These are phyloP conservation scores for Hypena proboscidalis DNA, from an alignment of 2,888 invertebrate species.

Conservation along the genomic window DNA sequence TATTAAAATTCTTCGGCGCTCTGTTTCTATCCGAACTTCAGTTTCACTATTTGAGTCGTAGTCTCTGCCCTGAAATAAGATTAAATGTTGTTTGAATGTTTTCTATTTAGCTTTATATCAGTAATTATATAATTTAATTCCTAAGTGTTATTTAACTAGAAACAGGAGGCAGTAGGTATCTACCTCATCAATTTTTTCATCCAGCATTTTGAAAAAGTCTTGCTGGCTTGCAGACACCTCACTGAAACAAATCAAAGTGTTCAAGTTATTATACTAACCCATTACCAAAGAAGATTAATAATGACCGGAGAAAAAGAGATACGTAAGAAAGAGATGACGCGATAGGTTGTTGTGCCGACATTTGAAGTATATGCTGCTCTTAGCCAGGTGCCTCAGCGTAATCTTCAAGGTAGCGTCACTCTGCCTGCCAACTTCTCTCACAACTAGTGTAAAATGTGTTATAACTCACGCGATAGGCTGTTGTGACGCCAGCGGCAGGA, in stretches of 20 bases:
- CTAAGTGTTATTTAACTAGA: neutral
- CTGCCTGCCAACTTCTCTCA: too few relatives aligned
- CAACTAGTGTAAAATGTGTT: too few relatives aligned
- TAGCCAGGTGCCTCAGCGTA: too few relatives aligned
- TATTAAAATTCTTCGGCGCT: constrained; percentile 88
- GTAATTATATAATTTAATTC: neutral
- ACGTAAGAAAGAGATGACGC: too few relatives aligned
- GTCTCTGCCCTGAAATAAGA: constrained; percentile 88
- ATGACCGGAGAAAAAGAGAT: too few relatives aligned
- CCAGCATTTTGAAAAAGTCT: constrained; percentile 97
- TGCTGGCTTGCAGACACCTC: constrained; percentile 95
- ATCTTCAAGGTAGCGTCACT: too few relatives aligned
- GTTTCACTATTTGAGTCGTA: constrained; percentile 92
- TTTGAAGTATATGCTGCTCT: too few relatives aligned
- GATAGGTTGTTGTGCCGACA: too few relatives aligned
- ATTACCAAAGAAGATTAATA: too few relatives aligned
- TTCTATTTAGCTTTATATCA: neutral
- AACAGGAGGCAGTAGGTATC: neutral
- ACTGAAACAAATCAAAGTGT: constrained; percentile 84
- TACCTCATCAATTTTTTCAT: constrained; percentile 96
- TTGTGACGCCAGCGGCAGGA: constrained; percentile 71
- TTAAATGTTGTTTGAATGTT: neutral
- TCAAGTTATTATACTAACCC: too few relatives aligned
- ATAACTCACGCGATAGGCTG: constrained; percentile 64
- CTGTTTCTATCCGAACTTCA: constrained; percentile 88